Evolutionary conservation across 2,888 invertebrate genomes (phyloP).

Genomic region (Bugula neritina): DNA sequence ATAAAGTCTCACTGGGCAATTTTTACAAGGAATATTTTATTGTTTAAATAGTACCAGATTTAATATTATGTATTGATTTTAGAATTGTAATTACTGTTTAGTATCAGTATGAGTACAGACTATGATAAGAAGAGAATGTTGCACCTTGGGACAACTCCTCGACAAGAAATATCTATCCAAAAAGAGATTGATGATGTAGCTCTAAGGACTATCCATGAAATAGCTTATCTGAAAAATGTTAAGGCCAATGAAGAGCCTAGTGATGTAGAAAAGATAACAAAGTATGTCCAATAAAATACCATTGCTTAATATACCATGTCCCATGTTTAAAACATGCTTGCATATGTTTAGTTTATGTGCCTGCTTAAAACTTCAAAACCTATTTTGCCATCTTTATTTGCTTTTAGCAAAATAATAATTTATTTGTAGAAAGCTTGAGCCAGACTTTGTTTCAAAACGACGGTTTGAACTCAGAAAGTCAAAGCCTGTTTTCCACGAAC

Average conservation of each 20-base stretch:
- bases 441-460: constrained; percentile 39
- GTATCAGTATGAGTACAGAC: neutral
- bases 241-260: constrained; percentile 33
- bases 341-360: too few relatives aligned
- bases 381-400: constrained; percentile 2
- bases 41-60: too few relatives aligned
- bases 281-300: constrained; percentile 32
- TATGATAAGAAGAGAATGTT: constrained; percentile 33
- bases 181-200: constrained; percentile 42
- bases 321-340: too few relatives aligned
- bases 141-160: constrained; percentile 37
- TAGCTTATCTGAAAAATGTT: constrained; percentile 35
- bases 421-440: constrained; percentile 36
- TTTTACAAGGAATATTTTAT: too few relatives aligned
- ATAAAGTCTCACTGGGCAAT: too few relatives aligned
- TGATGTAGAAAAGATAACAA: constrained; percentile 36
- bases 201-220: constrained; percentile 38
- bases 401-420: neutral
- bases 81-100: too few relatives aligned
- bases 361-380: too few relatives aligned
- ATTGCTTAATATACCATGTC: too few relatives aligned
- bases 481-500: constrained; percentile 41
- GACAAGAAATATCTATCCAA: constrained; percentile 38
- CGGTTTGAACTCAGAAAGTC: constrained; percentile 36
- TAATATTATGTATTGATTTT: too few relatives aligned